phyloP scores from a whole-genome alignment of 2,113 vertebrate species.

The Vulpes lagopus region DNA sequence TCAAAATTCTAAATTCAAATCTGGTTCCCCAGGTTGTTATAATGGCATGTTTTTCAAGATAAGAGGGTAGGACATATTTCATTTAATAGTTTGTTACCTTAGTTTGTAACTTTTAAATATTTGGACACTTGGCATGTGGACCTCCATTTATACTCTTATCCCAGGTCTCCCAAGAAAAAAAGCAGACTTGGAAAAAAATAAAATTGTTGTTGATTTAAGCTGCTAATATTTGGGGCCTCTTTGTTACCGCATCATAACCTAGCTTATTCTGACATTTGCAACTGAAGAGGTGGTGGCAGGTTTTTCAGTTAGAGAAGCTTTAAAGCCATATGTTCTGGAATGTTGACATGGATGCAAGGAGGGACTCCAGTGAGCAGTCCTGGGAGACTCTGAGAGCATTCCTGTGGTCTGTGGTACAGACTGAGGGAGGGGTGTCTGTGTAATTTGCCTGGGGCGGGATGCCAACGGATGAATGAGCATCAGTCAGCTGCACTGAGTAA shows the following conservation, averaged over 20 bases:
- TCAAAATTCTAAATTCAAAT: neutral
- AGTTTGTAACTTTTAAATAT: constrained; percentile 2
- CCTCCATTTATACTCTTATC: neutral
- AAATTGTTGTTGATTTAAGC: neutral
- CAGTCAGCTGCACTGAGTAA: neutral
- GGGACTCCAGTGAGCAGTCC: neutral
- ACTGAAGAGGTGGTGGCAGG: neutral
- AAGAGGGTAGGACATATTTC: neutral
- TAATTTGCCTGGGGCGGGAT: neutral
- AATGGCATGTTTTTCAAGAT: neutral
- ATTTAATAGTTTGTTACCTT: neutral
- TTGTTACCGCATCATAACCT: neutral
- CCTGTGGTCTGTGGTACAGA: neutral
- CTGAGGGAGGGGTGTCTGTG: neutral
- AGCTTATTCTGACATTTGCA: neutral
- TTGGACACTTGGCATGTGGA: neutral
- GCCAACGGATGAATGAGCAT: neutral
- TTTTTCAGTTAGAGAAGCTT: neutral
- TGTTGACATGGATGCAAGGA: neutral
- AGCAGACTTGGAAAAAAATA: neutral
- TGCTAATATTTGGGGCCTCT: neutral
- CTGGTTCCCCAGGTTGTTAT: neutral
- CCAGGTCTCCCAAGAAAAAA: neutral
- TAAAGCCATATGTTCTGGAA: neutral
- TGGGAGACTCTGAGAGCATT: neutral